Conservation (phyloP, 2,113 vertebrate genomes). For the Thinocorus orbignyianus region DNA sequence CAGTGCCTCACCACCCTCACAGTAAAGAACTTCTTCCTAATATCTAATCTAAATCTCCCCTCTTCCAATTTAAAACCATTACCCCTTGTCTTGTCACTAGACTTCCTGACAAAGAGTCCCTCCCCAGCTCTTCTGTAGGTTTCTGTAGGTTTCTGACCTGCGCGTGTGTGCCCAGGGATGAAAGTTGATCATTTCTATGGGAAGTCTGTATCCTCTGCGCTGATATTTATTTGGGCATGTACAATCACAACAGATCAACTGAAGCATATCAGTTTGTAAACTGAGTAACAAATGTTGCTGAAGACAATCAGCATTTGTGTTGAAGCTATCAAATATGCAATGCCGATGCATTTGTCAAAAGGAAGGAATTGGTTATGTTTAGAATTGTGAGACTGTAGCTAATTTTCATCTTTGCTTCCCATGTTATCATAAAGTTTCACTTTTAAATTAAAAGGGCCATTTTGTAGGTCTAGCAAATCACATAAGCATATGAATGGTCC, state of each 20-base stretch:
- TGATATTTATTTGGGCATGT: constrained; percentile 56
- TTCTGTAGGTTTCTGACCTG: neutral
- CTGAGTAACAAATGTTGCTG: neutral
- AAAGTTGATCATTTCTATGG: neutral
- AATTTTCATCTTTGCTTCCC: constrained; percentile 41
- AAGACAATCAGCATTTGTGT: constrained; percentile 64
- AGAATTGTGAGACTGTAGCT: constrained; percentile 24
- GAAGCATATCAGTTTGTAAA: constrained; percentile 10
- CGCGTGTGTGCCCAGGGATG: neutral
- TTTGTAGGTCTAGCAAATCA: constrained; percentile 29
- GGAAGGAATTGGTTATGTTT: constrained; percentile 18
- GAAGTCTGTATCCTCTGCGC: neutral
- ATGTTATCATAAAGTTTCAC: constrained; percentile 17
- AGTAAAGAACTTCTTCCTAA: too few relatives aligned
- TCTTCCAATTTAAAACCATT: too few relatives aligned
- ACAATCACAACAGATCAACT: constrained; percentile 51
- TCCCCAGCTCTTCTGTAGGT: too few relatives aligned
- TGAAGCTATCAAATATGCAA: neutral
- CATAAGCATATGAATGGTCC: constrained; percentile 47
- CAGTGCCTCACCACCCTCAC: too few relatives aligned
- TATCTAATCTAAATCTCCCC: too few relatives aligned
- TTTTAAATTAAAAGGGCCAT: constrained; percentile 36
- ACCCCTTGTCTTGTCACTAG: too few relatives aligned
- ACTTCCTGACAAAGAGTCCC: too few relatives aligned
- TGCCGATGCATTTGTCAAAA: neutral